phyloP scores from a whole-genome alignment of 2,888 invertebrate species.

The Apomyelois bistriatella region DNA sequence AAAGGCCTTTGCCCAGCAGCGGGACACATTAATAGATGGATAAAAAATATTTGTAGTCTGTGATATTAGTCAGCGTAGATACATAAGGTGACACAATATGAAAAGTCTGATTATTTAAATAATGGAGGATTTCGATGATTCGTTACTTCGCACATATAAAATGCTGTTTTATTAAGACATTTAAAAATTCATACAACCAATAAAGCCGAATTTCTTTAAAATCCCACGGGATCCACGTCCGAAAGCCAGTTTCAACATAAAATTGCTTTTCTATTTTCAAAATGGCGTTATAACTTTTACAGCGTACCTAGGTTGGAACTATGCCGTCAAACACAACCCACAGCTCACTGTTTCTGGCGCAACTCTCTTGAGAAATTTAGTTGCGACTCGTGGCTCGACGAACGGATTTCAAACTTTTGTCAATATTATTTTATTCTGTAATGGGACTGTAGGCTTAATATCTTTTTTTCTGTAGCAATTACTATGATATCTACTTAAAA shows the following conservation, averaged over 20 bases:
- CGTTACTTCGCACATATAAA: too few species aligned
- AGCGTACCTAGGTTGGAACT: neutral
- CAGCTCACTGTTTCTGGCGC: neutral
- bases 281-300: conserved; percentile 4
- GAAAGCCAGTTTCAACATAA: neutral
- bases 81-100: too few species aligned
- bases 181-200: too few species aligned
- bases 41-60: too few species aligned
- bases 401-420: conserved; percentile 2
- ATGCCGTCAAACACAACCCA: conserved; percentile 5
- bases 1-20: too few species aligned
- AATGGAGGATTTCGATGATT: too few species aligned
- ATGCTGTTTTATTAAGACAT: too few species aligned
- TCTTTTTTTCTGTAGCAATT: too few species aligned
- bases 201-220: neutral
- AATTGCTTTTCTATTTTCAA: conserved; percentile 7
- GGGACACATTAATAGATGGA: too few species aligned
- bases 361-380: conserved; percentile 1
- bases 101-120: too few species aligned
- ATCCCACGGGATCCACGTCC: neutral
- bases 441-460: neutral
- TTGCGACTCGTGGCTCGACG: neutral
- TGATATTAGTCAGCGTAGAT: too few species aligned
- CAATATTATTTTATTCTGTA: conserved; percentile 2
- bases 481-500: too few species aligned